These are phyloP conservation scores for Cepphus grylle DNA, from an alignment of 2,113 vertebrate genomes.

Conservation along the genomic window DNA sequence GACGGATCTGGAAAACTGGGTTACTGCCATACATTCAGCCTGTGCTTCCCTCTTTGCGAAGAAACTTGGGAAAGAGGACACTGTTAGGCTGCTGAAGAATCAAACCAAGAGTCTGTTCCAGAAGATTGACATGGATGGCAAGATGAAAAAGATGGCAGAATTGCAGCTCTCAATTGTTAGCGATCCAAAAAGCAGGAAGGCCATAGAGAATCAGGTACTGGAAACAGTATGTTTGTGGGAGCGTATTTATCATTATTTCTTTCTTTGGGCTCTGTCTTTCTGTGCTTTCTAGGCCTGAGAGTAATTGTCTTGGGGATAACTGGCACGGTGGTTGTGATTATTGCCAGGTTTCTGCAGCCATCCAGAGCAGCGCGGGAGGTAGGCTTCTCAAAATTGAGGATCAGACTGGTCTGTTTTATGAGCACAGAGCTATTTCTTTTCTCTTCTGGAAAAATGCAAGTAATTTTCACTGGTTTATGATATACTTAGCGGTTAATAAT, in stretches of 20 bases:
- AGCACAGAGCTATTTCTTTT: neutral
- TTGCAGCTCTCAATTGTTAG: slow-evolving; percentile 89
- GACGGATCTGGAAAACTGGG: slow-evolving; percentile 96
- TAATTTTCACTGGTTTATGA: neutral
- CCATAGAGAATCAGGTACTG: slow-evolving; percentile 94
- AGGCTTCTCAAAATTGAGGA: neutral
- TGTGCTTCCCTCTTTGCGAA: slow-evolving; percentile 93
- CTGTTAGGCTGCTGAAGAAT: slow-evolving; percentile 84
- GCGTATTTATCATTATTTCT: neutral
- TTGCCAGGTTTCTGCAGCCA: neutral
- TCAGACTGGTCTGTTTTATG: neutral
- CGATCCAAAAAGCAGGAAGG: slow-evolving; percentile 92
- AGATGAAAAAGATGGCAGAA: slow-evolving; percentile 99
- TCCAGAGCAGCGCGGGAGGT: neutral
- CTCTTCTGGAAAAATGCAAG: neutral
- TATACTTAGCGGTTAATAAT: neutral
- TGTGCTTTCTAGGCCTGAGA: neutral
- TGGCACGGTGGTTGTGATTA: neutral
- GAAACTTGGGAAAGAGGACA: slow-evolving; percentile 94
- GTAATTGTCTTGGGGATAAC: neutral
- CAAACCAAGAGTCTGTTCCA: slow-evolving; percentile 89
- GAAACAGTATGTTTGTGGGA: neutral
- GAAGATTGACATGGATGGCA: slow-evolving; percentile 98
- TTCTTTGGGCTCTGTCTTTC: neutral
- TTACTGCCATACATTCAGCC: slow-evolving; percentile 94